These are phyloP conservation scores for Benthosema pterotum DNA, from an alignment of 2,797 vertebrate species.

Conservation along the genomic window DNA sequence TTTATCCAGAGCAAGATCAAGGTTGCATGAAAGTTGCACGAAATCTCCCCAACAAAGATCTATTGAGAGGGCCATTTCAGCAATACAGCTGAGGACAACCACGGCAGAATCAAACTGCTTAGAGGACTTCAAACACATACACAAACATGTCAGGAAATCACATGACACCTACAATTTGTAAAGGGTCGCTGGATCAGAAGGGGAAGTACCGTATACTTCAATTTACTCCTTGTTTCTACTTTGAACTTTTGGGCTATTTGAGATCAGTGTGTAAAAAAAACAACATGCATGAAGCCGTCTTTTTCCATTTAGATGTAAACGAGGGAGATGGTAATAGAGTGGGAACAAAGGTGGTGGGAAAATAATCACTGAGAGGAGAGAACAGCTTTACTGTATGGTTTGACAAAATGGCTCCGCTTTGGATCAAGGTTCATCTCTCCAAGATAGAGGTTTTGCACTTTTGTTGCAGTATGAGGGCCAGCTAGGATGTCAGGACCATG, in stretches of 20 bases:
- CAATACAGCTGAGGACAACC: too few relatives aligned
- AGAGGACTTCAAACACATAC: constrained; percentile 6
- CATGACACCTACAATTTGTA: constrained; percentile 26
- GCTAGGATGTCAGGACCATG: constrained; percentile 41
- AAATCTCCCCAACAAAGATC: too few relatives aligned
- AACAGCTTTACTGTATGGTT: constrained; percentile 26
- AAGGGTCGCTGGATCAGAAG: constrained; percentile 36
- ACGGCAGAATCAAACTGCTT: constrained; percentile 24
- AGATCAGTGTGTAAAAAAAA: neutral
- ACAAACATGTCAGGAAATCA: constrained; percentile 37
- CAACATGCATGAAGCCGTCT: neutral
- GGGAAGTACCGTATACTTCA: neutral
- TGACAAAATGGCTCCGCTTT: neutral
- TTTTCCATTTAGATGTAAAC: neutral
- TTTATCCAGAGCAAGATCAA: too few relatives aligned
- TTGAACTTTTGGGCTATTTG: neutral
- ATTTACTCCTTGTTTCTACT: neutral
- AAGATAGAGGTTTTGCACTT: constrained; percentile 2
- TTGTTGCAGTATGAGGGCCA: constrained; percentile 12
- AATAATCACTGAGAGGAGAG: neutral
- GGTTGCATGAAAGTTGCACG: too few relatives aligned
- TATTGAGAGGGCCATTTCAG: too few relatives aligned
- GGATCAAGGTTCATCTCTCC: neutral
- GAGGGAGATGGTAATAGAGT: too few relatives aligned
- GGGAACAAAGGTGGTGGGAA: neutral